Base-by-base conservation (phyloP, 2,888 invertebrate species). In the Heliothis peltigera region DNA sequence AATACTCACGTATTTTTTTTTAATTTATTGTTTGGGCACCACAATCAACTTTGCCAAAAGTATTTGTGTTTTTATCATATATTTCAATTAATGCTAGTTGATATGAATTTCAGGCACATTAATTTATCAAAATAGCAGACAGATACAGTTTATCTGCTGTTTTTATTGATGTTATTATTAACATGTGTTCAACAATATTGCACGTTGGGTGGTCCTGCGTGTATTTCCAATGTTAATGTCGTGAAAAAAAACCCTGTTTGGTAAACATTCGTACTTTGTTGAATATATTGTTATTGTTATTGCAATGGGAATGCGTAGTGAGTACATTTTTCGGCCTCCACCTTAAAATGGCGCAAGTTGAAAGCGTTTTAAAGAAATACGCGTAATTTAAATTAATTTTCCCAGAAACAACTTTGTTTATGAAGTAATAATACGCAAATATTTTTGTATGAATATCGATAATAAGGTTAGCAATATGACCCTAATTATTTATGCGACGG, bases 261-360 rank as follows among this genome's bases (percentile, higher is more conserved):
- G 83, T 87, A 90, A 91, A 92, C 86, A 88, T 79, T 79, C 70
- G 78, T 84, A 83, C 85, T 87, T 87, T 88, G 80, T 80, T 68
- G 49, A 35, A 39, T 18, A 71, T 70, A n/a, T n/a, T n/a, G 61
- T 55, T 58, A 65, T 68, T 79, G 77, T 70, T 80, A 64, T 76
- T 73, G 49, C 35, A 54, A 66, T 66, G 55, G 66, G 53, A 68
- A 71, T 70, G 44, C 48, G 55, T 61, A 46, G 64, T 60, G 46
- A 21, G 42, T 57, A 32, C 64, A 60, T 60, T 70, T 79, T 80
- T 79, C 17, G 65, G 61, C 56, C 46, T 54, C 39, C 8, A 58
- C 10, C 58, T 43, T 19, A 54, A n/a, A 32, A 49, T 60, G 39
- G 49, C 7, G 12, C 43, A 43, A 44, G 7, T 51, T 17, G 19